Evolutionary conservation across 1,140 invertebrate species (phyloP).

Genomic region (Asbolus verrucosus): DNA sequence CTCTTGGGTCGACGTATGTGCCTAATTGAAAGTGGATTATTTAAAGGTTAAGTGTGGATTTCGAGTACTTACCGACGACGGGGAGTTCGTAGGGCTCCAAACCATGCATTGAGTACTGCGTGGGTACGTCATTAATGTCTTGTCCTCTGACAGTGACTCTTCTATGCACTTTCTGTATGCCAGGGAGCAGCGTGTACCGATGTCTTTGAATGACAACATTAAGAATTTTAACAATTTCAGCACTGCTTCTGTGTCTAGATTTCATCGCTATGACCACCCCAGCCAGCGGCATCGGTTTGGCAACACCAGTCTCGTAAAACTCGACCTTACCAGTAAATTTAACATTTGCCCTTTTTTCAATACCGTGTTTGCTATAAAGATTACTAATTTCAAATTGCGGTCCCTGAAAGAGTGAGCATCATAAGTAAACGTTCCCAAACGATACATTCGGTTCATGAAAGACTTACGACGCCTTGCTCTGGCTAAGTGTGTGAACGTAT

Average conservation of each 20-base stretch:
- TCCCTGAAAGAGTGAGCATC: conserved; percentile 66
- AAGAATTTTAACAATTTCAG: conserved; percentile 68
- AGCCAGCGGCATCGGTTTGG: conserved; percentile 70
- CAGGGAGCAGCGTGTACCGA: conserved; percentile 72
- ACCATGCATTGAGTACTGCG: conserved; percentile 76
- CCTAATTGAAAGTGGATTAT: no score
- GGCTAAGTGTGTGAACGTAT: conserved; percentile 20
- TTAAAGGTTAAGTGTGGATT: background rate
- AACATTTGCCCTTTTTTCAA: conserved; percentile 75
- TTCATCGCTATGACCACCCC: conserved; percentile 71
- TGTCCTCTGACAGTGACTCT: conserved; percentile 72
- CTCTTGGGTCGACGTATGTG: conserved; percentile 79
- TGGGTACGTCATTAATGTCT: conserved; percentile 74
- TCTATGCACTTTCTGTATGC: conserved; percentile 71
- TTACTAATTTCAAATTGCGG: conserved; percentile 68
- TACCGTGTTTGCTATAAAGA: conserved; percentile 62
- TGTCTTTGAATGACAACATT: conserved; percentile 72
- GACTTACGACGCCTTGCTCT: conserved; percentile 55
- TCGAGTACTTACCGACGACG: conserved; percentile 76
- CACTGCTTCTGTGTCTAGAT: conserved; percentile 64
- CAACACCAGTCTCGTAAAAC: conserved; percentile 74
- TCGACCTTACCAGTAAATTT: conserved; percentile 75
- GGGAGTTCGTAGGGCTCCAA: conserved; percentile 79
- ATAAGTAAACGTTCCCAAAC: conserved; percentile 56
- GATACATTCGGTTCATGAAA: conserved; percentile 52